phyloP scores from a whole-genome alignment of 2,113 vertebrate genomes.

The Otus sunia region DNA sequence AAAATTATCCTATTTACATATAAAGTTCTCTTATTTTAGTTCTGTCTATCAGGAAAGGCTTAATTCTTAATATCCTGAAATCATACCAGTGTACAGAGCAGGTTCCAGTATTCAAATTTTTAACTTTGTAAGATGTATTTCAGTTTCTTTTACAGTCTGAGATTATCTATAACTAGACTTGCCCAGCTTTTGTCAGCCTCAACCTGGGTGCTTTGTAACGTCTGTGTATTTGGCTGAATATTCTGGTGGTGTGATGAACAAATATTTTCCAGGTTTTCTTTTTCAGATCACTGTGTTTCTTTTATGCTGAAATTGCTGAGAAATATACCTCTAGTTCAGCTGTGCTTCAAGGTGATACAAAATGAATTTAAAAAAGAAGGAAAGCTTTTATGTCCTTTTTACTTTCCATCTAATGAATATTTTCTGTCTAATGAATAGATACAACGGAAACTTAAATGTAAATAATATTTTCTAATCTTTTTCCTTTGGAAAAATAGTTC shows the following conservation, averaged over 20 bases:
- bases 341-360: not conserved
- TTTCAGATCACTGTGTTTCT: not conserved
- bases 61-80: not conserved
- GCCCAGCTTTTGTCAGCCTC: not conserved
- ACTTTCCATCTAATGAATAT: not conserved
- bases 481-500: not conserved
- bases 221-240: not conserved
- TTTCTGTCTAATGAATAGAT: not conserved
- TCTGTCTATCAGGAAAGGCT: not conserved
- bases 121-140: not conserved
- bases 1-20: not conserved
- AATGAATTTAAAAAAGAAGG: not conserved
- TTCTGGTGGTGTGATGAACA: not conserved
- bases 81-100: not conserved
- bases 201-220: not conserved
- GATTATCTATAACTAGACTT: not conserved
- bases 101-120: not conserved
- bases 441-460: not conserved
- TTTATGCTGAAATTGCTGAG: not conserved
- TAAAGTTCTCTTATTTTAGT: not conserved
- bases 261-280: not conserved
- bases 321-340: not conserved
- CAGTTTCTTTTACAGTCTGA: not conserved
- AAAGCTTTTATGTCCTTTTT: not conserved
- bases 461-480: not conserved